A percentile compares a stretch with the other conserved stretches of the same genome.
These are phyloP conservation scores for Rhabdophis nuchalis DNA, from an alignment of 2,797 vertebrate genomes.

Conservation along the genomic window DNA sequence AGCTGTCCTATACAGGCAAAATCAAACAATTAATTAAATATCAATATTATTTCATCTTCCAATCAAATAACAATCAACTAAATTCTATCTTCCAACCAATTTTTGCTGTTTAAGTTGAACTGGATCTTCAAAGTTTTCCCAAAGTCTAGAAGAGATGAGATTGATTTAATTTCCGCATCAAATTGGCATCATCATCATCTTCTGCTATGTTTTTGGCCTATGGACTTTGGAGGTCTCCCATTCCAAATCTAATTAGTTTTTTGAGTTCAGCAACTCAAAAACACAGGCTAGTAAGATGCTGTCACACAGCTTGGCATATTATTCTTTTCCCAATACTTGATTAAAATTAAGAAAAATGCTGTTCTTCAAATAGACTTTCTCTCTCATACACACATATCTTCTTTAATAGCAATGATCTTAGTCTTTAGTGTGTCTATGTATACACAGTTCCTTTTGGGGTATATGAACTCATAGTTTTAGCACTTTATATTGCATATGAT, in stretches of 20 bases:
- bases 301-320: background rate
- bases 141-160: no score
- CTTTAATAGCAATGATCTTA: background rate
- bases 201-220: no score
- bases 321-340: background rate
- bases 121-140: no score
- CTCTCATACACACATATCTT: background rate
- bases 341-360: background rate
- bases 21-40: no score
- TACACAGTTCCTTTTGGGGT: background rate
- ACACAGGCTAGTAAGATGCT: background rate
- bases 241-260: background rate
- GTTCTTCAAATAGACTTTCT: background rate
- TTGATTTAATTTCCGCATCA: no score
- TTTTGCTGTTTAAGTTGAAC: no score
- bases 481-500: background rate
- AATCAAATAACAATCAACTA: no score
- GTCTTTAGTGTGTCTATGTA: background rate
- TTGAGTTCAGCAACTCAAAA: background rate
- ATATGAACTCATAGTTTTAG: background rate
- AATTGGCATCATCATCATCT: no score
- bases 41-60: no score
- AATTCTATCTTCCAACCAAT: no score
- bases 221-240: no score
- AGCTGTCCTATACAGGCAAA: no score